These are phyloP conservation scores for Smutsia gigantea DNA, from an alignment of 2,797 vertebrate species.

Conservation along the genomic window DNA sequence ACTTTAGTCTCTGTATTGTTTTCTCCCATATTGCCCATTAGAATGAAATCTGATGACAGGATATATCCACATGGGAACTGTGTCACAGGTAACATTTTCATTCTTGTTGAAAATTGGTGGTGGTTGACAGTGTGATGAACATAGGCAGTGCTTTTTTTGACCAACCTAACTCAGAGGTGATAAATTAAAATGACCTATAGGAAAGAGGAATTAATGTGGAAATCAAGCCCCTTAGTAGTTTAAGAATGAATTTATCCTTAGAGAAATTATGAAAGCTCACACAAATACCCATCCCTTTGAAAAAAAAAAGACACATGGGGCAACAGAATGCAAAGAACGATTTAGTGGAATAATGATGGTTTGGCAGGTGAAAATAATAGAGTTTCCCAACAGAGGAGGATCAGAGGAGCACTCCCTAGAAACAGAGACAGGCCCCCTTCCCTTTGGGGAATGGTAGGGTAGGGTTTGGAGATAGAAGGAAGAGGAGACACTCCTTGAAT, in stretches of 20 bases:
- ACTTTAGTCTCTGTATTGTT: neutral
- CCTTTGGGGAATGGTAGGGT: neutral
- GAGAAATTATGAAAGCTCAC: neutral
- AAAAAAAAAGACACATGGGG: neutral
- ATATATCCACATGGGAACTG: neutral
- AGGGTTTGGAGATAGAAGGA: neutral
- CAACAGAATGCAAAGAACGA: neutral
- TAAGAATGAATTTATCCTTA: constrained; percentile 2
- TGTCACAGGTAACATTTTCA: neutral
- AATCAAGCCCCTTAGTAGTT: constrained; percentile 1
- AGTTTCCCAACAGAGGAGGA: neutral
- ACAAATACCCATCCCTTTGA: neutral
- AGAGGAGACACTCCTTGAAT: neutral
- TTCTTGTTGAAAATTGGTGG: neutral
- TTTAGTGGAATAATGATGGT: neutral
- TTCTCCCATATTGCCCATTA: neutral
- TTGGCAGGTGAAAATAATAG: neutral
- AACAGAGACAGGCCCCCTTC: neutral
- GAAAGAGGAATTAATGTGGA: neutral
- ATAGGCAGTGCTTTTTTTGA: neutral
- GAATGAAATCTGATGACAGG: neutral
- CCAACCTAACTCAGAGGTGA: neutral
- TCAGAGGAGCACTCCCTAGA: neutral
- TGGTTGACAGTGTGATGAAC: neutral
- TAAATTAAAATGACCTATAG: neutral